Evolutionary conservation across 2,888 invertebrate genomes (phyloP), one percentile per base, ranked within the genome.

Genomic region (Aquatica leii): DNA sequence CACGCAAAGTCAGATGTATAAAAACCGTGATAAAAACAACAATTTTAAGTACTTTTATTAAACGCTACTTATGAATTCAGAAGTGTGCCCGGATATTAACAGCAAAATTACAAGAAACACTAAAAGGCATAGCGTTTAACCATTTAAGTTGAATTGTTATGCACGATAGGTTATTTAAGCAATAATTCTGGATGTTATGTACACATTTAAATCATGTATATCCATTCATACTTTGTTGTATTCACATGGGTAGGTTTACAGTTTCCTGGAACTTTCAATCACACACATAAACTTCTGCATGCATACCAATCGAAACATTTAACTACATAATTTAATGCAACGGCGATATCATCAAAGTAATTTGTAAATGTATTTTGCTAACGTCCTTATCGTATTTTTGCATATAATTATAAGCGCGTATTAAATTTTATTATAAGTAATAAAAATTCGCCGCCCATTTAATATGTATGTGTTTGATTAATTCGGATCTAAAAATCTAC

Each of bases 131-230:
- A 37, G 17, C 53, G 37, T 55, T 40, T 18, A 54, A 54, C 52
- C 35, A 59, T 63, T 64, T 66, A 65, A 20, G 50, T 49, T 52
- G 64, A 64, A 67, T 69, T 68, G 68, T 61, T 68, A 69, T 69
- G 66, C 69, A 61, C 59, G 65, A 65, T 56, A 59, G 61, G 69
- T 67, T 61, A 69, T 68, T 69, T 68, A 66, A 69, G 68, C 69
- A 69, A 69, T 69, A 69, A 67, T 69, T 62, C 59, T 65, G 69
- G 62, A 65, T 60, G 66, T 61, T 61, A 31, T 51, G 57, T 61
- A 65, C 60, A 65, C 57, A 68, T 61, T 62, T 62, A 56, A 63
- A 40, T 52, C 60, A 59, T 59, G 60, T 62, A 62, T 62, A 60
- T 40, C 65, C 64, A 63, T 65, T 67, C 61, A 61, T 65, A 65